These are phyloP conservation scores for Cepphus grylle DNA, from an alignment of 2,113 vertebrate species.

Conservation along the genomic window DNA sequence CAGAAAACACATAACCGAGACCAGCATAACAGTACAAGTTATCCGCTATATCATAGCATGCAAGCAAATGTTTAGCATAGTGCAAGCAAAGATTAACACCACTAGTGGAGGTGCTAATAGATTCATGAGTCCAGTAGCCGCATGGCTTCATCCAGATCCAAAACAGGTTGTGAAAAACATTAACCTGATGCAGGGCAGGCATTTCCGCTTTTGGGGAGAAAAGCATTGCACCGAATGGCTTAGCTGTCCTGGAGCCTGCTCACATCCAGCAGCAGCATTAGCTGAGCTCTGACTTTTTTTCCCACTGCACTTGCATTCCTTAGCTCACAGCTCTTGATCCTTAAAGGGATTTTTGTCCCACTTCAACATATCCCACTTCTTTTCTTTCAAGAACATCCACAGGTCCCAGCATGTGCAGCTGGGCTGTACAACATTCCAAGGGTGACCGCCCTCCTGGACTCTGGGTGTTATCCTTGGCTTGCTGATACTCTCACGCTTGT, in stretches of 20 bases:
- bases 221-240: background rate
- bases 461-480: background rate
- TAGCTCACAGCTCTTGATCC: background rate
- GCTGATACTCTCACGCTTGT: background rate
- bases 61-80: background rate
- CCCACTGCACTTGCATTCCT: background rate
- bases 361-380: background rate
- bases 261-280: background rate
- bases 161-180: background rate
- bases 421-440: background rate
- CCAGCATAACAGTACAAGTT: background rate
- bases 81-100: background rate
- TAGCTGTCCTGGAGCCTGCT: background rate
- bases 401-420: background rate
- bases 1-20: background rate
- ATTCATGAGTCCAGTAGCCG: background rate
- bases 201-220: background rate
- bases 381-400: background rate
- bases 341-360: background rate
- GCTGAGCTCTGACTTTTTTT: background rate
- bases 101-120: background rate
- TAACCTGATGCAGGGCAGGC: background rate
- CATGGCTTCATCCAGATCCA: background rate
- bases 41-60: background rate
- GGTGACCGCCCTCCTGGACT: background rate